A percentile compares a stretch with the other conserved stretches of the same genome.
Conservation (phyloP, 2,113 vertebrate species). For the Petrocephalus zakoni region DNA sequence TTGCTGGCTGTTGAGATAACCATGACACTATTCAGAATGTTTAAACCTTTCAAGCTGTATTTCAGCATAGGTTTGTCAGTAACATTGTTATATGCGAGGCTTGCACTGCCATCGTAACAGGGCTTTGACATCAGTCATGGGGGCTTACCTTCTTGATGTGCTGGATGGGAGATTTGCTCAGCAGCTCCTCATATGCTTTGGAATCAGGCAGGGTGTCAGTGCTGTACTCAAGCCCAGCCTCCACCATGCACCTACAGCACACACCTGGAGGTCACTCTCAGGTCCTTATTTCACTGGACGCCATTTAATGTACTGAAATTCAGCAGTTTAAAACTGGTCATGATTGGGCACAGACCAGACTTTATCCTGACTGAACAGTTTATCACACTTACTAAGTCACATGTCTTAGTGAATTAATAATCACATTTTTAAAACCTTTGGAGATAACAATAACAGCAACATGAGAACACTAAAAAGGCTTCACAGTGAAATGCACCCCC, state of each 20-base stretch:
- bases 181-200: conserved; percentile 71
- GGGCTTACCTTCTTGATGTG: conserved; percentile 60
- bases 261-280: not conserved
- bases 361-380: not conserved
- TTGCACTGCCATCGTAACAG: not conserved
- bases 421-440: not conserved
- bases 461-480: not conserved
- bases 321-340: not conserved
- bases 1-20: not conserved
- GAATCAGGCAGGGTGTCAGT: conserved; percentile 60
- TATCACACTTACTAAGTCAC: not conserved
- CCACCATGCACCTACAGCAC: conserved; percentile 75
- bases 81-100: too few species aligned
- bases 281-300: not conserved
- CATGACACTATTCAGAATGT: not conserved
- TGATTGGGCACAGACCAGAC: not conserved
- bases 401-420: not conserved
- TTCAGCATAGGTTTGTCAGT: not conserved
- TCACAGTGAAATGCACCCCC: not conserved
- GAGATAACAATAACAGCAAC: not conserved
- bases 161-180: conserved; percentile 78
- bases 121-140: not conserved
- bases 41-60: not conserved
- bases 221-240: conserved; percentile 68
- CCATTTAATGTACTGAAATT: not conserved